Evolutionary conservation across 2,888 invertebrate genomes (phyloP).

Genomic region (Catonia carolina): DNA sequence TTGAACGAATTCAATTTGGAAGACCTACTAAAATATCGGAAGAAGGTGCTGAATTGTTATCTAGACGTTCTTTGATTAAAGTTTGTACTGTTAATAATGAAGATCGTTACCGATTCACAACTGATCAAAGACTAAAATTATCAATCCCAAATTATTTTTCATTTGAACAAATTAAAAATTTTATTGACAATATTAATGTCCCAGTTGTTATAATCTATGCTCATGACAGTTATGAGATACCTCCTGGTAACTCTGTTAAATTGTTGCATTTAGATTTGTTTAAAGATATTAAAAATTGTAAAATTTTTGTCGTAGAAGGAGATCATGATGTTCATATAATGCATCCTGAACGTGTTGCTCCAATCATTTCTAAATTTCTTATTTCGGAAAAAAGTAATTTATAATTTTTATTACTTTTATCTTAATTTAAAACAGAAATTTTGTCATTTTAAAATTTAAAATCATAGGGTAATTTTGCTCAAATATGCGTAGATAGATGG

Average conservation of each 20-base stretch:
- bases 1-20: slow-evolving; percentile 29
- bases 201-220: slow-evolving; percentile 32
- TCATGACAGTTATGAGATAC: slow-evolving; percentile 5
- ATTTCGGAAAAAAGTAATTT: too few species aligned
- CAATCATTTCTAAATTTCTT: background rate
- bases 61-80: slow-evolving; percentile 28
- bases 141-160: slow-evolving; percentile 27
- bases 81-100: slow-evolving; percentile 16
- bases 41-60: slow-evolving; percentile 33
- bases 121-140: slow-evolving; percentile 38
- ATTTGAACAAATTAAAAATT: slow-evolving; percentile 29
- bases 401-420: too few species aligned
- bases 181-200: slow-evolving; percentile 29
- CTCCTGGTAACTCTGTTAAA: slow-evolving; percentile 6
- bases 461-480: too few species aligned
- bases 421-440: too few species aligned
- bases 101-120: slow-evolving; percentile 34
- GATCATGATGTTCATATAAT: slow-evolving; percentile 36
- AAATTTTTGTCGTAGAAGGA: slow-evolving; percentile 30
- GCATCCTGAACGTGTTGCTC: slow-evolving; percentile 32
- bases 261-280: slow-evolving; percentile 18
- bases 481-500: too few species aligned
- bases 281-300: slow-evolving; percentile 21
- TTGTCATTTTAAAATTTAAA: too few species aligned
- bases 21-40: slow-evolving; percentile 30